Base-by-base conservation (phyloP, 2,113 vertebrate species). In the Tachysurus vachellii region DNA sequence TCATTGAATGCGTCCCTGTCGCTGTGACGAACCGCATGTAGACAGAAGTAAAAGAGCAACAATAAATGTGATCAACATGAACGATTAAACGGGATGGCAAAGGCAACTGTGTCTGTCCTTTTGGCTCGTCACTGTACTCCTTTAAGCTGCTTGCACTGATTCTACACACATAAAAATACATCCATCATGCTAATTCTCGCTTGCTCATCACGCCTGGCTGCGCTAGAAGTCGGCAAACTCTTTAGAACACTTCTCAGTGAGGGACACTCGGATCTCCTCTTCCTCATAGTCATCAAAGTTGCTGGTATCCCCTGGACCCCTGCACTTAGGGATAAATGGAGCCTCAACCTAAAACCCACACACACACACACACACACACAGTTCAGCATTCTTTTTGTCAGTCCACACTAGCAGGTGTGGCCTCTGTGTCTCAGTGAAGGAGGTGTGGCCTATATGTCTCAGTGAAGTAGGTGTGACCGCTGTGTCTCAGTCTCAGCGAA, bases 261-360 rank as follows among this genome's bases (percentile, higher is more conserved):
- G 95, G 91, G 97, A 98, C 89, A 98, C 94, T 28, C 96, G 94
- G 90, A 98, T 96, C 91, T 97, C 96, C 92, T 98, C 97, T 87
- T 98, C 97, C 88, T 98, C 96, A 31, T 98, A 98, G 93, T 98
- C 97, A 6, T 98, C 97, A 42, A 98, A 98, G 94, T 98, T 97
- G 95, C 97, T 98, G 88, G 96, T 97, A 94, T 98, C 97, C 5
- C 97, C 97, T 0, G 97, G 96, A 89, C 97, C 97, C 95, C 97
- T 97, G 92, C 96, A 97, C 93, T 98, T 97, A 89, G 97, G 97
- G 92, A 97, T 95, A 88, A 98, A 98, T 10, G 97, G 97, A 85
- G 97, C 96, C 93, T 98, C 97, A 92, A 98, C 96, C 96, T 96
- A 64, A 68, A 50, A 76, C 28, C 66, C 53, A 54, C 66, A 73